Conservation (phyloP, 2,113 vertebrate species). For the Nothocercus julius region DNA sequence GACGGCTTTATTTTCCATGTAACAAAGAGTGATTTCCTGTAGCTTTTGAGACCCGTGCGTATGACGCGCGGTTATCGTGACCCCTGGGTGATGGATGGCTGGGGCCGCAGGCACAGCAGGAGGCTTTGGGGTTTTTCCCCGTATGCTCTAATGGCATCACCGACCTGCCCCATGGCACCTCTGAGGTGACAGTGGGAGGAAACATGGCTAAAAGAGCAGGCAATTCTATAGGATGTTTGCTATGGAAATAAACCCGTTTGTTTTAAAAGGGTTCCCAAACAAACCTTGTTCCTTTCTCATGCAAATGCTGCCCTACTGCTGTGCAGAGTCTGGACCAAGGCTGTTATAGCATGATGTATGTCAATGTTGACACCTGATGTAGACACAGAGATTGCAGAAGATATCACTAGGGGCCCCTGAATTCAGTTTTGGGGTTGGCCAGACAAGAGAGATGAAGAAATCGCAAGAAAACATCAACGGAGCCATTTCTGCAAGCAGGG, state of each 20-base stretch:
- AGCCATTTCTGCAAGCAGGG: neutral
- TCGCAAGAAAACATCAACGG: neutral
- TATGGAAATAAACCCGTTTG: neutral
- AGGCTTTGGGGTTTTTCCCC: neutral
- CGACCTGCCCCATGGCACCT: neutral
- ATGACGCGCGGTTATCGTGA: neutral
- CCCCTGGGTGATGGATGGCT: conserved; percentile 40
- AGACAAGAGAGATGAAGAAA: neutral
- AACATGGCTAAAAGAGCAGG: neutral
- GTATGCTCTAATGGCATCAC: neutral
- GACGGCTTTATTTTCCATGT: conserved; percentile 74
- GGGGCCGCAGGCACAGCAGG: neutral
- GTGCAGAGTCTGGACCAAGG: neutral
- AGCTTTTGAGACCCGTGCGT: conserved; percentile 41
- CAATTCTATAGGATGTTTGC: neutral
- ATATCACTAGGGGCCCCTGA: neutral
- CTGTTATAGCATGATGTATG: neutral
- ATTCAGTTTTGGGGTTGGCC: neutral
- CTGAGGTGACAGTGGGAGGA: neutral
- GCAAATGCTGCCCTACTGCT: no score
- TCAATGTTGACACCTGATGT: neutral
- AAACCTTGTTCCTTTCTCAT: no score
- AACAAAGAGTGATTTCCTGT: conserved; percentile 73
- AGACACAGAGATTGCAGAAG: neutral
- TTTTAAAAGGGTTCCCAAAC: neutral